Conservation (phyloP, 64 coral and sea anemone species). For the Astreopora myriophthalma region DNA sequence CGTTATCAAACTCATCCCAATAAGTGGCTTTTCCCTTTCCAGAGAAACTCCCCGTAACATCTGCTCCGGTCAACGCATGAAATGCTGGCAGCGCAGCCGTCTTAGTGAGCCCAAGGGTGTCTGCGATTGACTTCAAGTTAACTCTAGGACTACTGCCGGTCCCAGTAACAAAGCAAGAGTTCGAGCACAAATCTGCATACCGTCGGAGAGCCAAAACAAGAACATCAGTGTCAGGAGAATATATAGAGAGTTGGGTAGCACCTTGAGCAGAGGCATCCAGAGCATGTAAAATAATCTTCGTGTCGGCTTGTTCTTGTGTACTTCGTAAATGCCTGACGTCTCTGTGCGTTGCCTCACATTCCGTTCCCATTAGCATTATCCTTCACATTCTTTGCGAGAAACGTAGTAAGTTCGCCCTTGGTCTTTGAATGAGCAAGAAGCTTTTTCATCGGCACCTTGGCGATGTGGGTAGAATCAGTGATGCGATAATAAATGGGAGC, state of each 20-base stretch:
- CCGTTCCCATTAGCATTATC: neutral
- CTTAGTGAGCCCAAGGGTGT: too few relatives aligned
- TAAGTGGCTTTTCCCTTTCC: conserved; percentile 22
- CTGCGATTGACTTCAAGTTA: too few relatives aligned
- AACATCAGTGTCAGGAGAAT: conserved; percentile 37
- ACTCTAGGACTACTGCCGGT: conserved; percentile 38
- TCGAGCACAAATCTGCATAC: conserved; percentile 60
- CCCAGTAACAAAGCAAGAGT: conserved; percentile 62
- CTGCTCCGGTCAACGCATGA: too few relatives aligned
- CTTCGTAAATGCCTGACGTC: conserved; percentile 57
- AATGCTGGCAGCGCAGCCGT: too few relatives aligned
- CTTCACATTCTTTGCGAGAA: conserved; percentile 21
- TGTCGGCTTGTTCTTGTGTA: conserved; percentile 53
- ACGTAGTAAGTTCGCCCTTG: conserved; percentile 34
- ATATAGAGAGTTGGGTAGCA: conserved; percentile 40
- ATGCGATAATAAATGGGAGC: conserved; percentile 48
- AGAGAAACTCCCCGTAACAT: neutral
- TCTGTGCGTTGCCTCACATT: conserved; percentile 65
- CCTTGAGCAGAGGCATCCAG: conserved; percentile 52
- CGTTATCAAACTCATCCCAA: neutral
- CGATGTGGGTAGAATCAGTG: conserved; percentile 36
- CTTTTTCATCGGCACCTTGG: conserved; percentile 47
- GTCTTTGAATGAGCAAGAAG: conserved; percentile 58
- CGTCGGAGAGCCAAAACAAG: conserved; percentile 25
- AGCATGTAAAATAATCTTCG: conserved; percentile 62